These are phyloP conservation scores for Furcifer pardalis DNA, from an alignment of 2,797 vertebrate genomes.

Conservation along the genomic window DNA sequence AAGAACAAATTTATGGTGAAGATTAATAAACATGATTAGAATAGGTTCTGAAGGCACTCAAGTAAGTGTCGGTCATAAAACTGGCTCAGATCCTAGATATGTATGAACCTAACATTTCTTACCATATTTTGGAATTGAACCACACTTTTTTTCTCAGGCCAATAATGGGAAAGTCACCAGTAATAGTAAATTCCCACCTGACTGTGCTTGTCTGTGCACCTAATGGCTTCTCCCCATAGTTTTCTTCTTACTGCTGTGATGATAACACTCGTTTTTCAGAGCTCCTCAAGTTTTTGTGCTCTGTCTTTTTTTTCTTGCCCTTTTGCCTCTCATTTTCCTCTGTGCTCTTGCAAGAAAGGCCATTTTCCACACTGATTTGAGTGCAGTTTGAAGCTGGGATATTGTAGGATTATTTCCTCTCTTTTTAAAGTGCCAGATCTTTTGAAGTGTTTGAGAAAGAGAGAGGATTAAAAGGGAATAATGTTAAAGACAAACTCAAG, in stretches of 20 bases:
- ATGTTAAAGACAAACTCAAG: slow-evolving; percentile 56
- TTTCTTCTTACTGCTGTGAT: too few relatives aligned
- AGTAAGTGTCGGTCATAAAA: not conserved
- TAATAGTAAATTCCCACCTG: too few relatives aligned
- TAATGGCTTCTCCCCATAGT: too few relatives aligned
- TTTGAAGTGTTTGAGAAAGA: slow-evolving; percentile 46
- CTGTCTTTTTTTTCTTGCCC: too few relatives aligned
- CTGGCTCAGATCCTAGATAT: too few relatives aligned
- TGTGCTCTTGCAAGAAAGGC: too few relatives aligned
- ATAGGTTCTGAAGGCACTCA: not conserved
- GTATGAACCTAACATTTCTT: not conserved
- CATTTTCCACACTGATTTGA: too few relatives aligned
- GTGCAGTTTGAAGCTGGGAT: slow-evolving; percentile 25
- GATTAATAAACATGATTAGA: not conserved
- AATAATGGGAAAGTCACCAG: not conserved
- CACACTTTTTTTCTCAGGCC: not conserved
- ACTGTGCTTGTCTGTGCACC: too few relatives aligned
- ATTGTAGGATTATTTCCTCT: slow-evolving; percentile 24
- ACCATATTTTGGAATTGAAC: not conserved
- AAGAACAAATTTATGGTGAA: not conserved
- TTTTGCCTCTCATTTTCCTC: too few relatives aligned
- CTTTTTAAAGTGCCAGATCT: slow-evolving; percentile 21
- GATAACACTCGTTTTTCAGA: too few relatives aligned
- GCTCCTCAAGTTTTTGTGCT: too few relatives aligned
- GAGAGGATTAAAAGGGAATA: slow-evolving; percentile 60